Evolutionary conservation across 1,140 invertebrate species (phyloP), one percentile per base, ranked within the genome.

Genomic region (Xylocopa sonorina): DNA sequence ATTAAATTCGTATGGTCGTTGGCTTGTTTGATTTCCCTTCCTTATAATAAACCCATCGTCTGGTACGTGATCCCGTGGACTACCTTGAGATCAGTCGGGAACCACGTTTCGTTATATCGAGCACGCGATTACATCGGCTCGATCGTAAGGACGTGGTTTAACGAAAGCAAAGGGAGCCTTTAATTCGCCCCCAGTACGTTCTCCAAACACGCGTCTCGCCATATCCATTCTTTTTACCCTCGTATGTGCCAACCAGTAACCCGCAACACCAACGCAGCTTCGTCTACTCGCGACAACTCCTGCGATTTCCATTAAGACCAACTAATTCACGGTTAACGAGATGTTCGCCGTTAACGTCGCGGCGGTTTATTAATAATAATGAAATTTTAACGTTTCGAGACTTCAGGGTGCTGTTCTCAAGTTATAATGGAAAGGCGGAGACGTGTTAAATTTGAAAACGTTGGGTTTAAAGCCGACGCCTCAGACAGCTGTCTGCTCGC

Each of bases 91-190:
- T 84, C 83, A 84, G 67, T 51, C 62, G 57, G 71, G 74, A 81
- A 78, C 83, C 83, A 81, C 84, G 83, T 85, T 85, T 81, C 74
- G 76, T 78, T 66, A 29, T 81, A 85, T 85, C 72, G 78, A 75
- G 73, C 53, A 74, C 83, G 80, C 74, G 84, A 85, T 85, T 85
- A 85, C 82, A 81, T 48, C 64, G 68, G 69, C 38, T 29, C 58
- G 73, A 60, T 69, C 73, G 71, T 81, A 85, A 77, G 67, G 64
- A 78, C 74, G 53, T 72, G 66, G 84, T 77, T 82, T 73, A 85
- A 82, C 80, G 66, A 57, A 79, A 81, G 53, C 73, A 71, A 71
- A 73, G 74, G 79, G 83, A 74, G 73, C 84, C 27, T n/a, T 43
- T 78, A 84, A 84, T 84, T 73, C 83, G 21, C 24, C 73, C 38